A percentile compares a stretch with the other conserved stretches of the same genome.
These are phyloP conservation scores for Sialia sialis DNA, from an alignment of 2,113 vertebrate species.

Conservation along the genomic window DNA sequence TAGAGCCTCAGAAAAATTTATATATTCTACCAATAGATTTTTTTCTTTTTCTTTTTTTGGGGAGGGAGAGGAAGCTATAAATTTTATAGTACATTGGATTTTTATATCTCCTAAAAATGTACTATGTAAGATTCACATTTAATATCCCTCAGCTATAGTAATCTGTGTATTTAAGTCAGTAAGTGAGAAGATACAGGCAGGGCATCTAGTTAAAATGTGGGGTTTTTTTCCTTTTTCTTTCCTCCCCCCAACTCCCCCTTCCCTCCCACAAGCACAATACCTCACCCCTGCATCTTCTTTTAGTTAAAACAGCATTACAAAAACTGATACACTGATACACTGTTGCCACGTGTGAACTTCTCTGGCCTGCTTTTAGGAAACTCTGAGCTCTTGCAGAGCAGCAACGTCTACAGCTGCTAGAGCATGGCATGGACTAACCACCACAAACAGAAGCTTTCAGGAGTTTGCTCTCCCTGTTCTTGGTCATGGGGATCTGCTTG, in stretches of 20 bases:
- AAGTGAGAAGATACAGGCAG: constrained; percentile 48
- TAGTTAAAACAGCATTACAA: background rate
- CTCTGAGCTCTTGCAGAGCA: background rate
- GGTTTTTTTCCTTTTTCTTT: background rate
- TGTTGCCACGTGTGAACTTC: background rate
- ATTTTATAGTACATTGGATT: constrained; percentile 69
- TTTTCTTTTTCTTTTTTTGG: background rate
- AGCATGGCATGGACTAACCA: background rate
- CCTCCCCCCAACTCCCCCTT: background rate
- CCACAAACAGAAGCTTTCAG: background rate
- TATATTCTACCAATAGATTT: constrained; percentile 62
- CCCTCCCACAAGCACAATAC: background rate
- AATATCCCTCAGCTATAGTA: constrained; percentile 55
- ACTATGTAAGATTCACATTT: constrained; percentile 65
- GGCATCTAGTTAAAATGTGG: constrained; percentile 25
- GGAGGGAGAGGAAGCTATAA: constrained; percentile 64
- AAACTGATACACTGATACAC: background rate
- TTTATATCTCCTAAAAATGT: constrained; percentile 73
- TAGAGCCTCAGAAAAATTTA: constrained; percentile 73
- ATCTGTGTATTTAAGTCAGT: constrained; percentile 65
- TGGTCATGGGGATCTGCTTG: background rate
- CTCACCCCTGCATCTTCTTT: background rate
- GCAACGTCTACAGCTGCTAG: background rate
- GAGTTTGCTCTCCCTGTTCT: background rate
- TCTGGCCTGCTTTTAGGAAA: background rate